A percentile compares a stretch with the other conserved stretches of the same genome.
Conservation (phyloP, 2,888 invertebrate species). For the Cecidostiba fungosa region DNA sequence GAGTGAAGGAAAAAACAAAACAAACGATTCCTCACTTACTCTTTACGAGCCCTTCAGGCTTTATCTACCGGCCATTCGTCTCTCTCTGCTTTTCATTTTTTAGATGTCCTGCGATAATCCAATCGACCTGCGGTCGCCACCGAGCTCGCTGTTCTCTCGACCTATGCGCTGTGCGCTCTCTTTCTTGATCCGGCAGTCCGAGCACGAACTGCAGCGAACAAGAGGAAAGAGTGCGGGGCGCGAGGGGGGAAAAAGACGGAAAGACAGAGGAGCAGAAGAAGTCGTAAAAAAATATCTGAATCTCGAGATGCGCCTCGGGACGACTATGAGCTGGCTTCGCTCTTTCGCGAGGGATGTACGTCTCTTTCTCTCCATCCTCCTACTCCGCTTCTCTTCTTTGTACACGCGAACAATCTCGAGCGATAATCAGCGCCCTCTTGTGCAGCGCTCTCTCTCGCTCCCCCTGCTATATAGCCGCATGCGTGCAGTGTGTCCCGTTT, state of each 20-base stretch:
- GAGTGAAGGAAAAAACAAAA: conserved; percentile 13
- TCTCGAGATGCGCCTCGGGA: conserved; percentile 71
- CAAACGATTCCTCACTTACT: conserved; percentile 33
- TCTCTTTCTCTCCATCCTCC: neutral
- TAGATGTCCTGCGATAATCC: conserved; percentile 63
- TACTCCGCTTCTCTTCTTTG: conserved; percentile 68
- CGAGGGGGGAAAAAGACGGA: conserved; percentile 41
- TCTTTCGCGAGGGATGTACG: conserved; percentile 46
- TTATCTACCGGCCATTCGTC: conserved; percentile 43
- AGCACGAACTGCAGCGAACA: conserved; percentile 69
- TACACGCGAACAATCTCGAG: conserved; percentile 74
- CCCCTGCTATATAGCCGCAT: neutral
- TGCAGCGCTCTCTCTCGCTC: conserved; percentile 66
- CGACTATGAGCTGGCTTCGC: conserved; percentile 45
- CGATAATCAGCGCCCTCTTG: conserved; percentile 78
- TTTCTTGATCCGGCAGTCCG: conserved; percentile 70
- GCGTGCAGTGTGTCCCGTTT: conserved; percentile 73
- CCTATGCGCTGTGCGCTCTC: conserved; percentile 51
- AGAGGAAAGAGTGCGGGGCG: conserved; percentile 47
- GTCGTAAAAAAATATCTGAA: conserved; percentile 76
- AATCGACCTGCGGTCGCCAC: conserved; percentile 53
- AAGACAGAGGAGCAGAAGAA: conserved; percentile 65
- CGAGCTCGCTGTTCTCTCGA: conserved; percentile 44
- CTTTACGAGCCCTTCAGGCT: conserved; percentile 56
- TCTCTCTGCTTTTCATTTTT: conserved; percentile 60